phyloP scores from a whole-genome alignment of 2,113 vertebrate genomes.

The Pollachius pollachius region DNA sequence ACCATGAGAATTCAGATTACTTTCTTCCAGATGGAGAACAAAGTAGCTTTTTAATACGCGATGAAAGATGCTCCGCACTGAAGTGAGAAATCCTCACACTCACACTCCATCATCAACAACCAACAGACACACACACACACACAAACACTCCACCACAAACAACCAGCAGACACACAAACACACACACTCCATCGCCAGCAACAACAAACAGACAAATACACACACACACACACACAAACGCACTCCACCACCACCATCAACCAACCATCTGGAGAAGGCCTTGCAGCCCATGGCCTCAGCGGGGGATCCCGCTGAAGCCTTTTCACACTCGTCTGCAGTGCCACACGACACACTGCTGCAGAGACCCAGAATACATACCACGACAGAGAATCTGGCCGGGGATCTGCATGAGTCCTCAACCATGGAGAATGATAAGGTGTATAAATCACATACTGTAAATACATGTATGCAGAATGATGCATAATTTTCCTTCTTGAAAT shows the following conservation, averaged over 20 bases:
- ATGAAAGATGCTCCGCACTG: neutral
- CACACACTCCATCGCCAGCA: too few species aligned
- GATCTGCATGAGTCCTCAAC: too few species aligned
- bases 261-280: neutral
- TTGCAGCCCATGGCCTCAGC: conserved; percentile 1
- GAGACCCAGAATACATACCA: too few species aligned
- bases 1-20: neutral
- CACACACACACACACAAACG: neutral
- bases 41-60: conserved; percentile 8
- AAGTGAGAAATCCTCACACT: neutral
- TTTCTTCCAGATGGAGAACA: neutral
- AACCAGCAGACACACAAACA: too few species aligned
- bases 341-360: conserved; percentile 9
- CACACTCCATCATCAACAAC: neutral
- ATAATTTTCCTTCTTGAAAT: too few species aligned
- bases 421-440: too few species aligned
- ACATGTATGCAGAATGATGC: too few species aligned
- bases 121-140: neutral
- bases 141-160: too few species aligned
- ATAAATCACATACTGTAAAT: too few species aligned
- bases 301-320: neutral
- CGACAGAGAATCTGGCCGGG: too few species aligned
- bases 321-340: neutral
- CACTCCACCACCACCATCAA: neutral
- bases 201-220: too few species aligned